phyloP scores from a whole-genome alignment of 2,113 vertebrate genomes.

The Carassius gibelio region DNA sequence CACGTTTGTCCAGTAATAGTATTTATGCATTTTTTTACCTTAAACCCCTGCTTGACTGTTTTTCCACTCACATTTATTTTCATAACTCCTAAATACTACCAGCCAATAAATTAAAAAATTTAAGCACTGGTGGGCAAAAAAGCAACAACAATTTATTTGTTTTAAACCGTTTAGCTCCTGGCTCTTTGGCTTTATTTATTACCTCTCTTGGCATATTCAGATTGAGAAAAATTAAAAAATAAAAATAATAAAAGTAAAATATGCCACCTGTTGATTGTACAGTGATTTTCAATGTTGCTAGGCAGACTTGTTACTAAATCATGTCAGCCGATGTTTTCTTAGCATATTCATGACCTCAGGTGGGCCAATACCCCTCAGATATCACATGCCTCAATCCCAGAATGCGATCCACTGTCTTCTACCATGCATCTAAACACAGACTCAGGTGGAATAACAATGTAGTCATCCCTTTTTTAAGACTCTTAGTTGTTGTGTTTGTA shows the following conservation, averaged over 20 bases:
- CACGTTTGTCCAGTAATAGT: background rate
- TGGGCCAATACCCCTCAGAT: constrained; percentile 25
- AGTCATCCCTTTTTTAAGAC: constrained; percentile 30
- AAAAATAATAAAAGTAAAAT: background rate
- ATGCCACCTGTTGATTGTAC: background rate
- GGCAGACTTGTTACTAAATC: constrained; percentile 36
- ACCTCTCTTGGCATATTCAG: background rate
- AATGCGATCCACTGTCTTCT: constrained; percentile 13
- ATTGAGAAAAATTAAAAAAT: background rate
- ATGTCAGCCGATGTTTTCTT: background rate
- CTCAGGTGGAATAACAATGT: constrained; percentile 25
- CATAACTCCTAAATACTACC: background rate
- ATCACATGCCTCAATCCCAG: background rate
- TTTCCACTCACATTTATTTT: background rate
- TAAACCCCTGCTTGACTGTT: background rate
- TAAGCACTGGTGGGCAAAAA: background rate
- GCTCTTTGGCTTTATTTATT: constrained; percentile 7
- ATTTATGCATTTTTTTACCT: background rate
- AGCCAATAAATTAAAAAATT: background rate
- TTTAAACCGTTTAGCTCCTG: background rate
- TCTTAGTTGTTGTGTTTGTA: background rate
- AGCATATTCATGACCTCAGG: constrained; percentile 6
- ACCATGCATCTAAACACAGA: constrained; percentile 17
- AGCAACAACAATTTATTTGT: background rate
- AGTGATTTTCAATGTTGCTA: background rate